phyloP scores from a whole-genome alignment of 2,888 invertebrate genomes.

The Habroteleia sp. region DNA sequence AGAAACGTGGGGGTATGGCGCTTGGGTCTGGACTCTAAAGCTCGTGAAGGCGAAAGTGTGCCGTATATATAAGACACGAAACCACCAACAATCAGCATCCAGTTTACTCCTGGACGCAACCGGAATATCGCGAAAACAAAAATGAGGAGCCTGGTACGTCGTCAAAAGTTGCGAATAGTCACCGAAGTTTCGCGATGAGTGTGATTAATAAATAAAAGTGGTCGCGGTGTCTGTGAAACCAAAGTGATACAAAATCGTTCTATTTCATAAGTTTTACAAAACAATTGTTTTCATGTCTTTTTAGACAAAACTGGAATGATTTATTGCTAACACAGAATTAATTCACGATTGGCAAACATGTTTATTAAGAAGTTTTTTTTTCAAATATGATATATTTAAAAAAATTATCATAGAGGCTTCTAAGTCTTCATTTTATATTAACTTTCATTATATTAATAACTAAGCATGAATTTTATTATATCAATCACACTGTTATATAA shows the following conservation, averaged over 20 bases:
- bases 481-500: too few relatives aligned
- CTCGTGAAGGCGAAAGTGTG: slow-evolving; percentile 83
- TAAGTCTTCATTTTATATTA: too few relatives aligned
- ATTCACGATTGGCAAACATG: background rate
- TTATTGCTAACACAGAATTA: slow-evolving; percentile 2
- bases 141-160: slow-evolving; percentile 81
- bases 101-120: slow-evolving; percentile 84
- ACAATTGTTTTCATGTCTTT: background rate
- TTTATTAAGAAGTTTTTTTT: too few relatives aligned
- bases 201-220: slow-evolving; percentile 30
- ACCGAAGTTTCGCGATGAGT: slow-evolving; percentile 41
- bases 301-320: background rate
- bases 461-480: too few relatives aligned
- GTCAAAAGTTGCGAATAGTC: slow-evolving; percentile 30
- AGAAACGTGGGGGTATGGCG: slow-evolving; percentile 78
- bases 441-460: too few relatives aligned
- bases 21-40: slow-evolving; percentile 70
- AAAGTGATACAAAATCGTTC: background rate
- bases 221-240: slow-evolving; percentile 28
- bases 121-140: slow-evolving; percentile 80
- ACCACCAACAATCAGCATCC: slow-evolving; percentile 82
- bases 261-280: background rate
- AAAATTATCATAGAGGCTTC: too few relatives aligned
- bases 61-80: slow-evolving; percentile 83
- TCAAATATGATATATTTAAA: too few relatives aligned